Evolutionary conservation across 2,113 vertebrate species (phyloP).

Genomic region (Dunckerocampus dactyliophorus): DNA sequence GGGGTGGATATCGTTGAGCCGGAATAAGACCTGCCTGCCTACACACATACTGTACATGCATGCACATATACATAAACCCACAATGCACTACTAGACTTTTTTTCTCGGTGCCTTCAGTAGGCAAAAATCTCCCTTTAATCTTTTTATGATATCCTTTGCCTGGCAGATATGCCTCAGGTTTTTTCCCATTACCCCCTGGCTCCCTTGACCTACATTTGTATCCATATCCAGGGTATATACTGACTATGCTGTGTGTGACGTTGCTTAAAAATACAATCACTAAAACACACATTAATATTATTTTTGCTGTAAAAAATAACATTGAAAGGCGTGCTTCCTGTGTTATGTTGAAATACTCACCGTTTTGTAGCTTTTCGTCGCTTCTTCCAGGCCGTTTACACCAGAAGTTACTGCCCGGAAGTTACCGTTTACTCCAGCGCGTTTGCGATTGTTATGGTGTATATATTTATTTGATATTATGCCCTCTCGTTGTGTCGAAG

Average conservation of each 20-base stretch:
- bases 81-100: constrained; percentile 35
- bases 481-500: no score
- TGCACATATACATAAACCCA: constrained; percentile 35
- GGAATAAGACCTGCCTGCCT: constrained; percentile 22
- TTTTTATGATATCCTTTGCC: constrained; percentile 72
- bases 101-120: constrained; percentile 46
- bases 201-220: constrained; percentile 64
- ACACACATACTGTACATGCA: constrained; percentile 20
- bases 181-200: constrained; percentile 65
- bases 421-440: no score
- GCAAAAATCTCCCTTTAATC: constrained; percentile 59
- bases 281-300: no score
- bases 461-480: no score
- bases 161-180: constrained; percentile 68
- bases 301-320: no score
- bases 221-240: constrained; percentile 27
- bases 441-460: no score
- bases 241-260: constrained; percentile 13
- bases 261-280: constrained; percentile 46
- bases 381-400: no score
- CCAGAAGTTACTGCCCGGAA: no score
- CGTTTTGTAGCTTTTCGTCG: no score
- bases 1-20: constrained; percentile 25
- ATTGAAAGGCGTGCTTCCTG: no score
- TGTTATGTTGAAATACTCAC: no score